Evolutionary conservation across 2,113 vertebrate species (phyloP).

Genomic region (Aptenodytes forsteri): DNA sequence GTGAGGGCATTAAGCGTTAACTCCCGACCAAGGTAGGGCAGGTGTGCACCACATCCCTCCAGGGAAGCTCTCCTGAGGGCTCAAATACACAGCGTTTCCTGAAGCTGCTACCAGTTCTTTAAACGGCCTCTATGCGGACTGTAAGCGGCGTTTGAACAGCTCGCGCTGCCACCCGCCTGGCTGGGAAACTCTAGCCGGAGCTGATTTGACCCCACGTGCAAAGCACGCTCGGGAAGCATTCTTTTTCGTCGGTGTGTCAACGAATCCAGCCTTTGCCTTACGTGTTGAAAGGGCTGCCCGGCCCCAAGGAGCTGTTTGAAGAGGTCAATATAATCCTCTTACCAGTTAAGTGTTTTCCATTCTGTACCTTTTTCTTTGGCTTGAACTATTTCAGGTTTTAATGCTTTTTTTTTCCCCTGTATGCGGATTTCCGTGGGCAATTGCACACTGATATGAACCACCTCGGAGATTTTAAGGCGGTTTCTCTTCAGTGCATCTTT

Average conservation of each 20-base stretch:
- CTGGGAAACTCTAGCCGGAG: not conserved
- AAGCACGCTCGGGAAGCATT: not conserved
- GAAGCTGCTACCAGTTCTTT: not conserved
- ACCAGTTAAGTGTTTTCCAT: not conserved
- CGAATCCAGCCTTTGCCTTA: not conserved
- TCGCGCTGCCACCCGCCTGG: not conserved
- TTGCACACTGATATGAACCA: not conserved
- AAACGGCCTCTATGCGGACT: fast-evolving
- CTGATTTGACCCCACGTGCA: fast-evolving
- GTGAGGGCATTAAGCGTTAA: not conserved
- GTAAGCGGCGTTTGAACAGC: not conserved
- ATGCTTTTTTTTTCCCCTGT: not conserved
- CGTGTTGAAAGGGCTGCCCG: not conserved
- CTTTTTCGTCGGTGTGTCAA: not conserved
- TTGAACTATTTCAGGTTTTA: not conserved
- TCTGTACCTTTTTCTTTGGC: not conserved
- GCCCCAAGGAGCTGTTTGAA: not conserved
- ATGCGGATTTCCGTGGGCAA: not conserved
- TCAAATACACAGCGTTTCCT: not conserved
- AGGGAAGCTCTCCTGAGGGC: conserved; percentile 4
- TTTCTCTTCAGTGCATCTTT: not conserved
- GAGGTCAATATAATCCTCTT: not conserved
- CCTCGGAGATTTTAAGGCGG: not conserved
- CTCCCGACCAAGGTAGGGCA: not conserved
- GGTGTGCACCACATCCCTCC: not conserved